Percentiles rank a stretch among this genome's conserved stretches.
phyloP scores from a whole-genome alignment of 2,888 invertebrate species.

The Drosophila maculinotata region DNA sequence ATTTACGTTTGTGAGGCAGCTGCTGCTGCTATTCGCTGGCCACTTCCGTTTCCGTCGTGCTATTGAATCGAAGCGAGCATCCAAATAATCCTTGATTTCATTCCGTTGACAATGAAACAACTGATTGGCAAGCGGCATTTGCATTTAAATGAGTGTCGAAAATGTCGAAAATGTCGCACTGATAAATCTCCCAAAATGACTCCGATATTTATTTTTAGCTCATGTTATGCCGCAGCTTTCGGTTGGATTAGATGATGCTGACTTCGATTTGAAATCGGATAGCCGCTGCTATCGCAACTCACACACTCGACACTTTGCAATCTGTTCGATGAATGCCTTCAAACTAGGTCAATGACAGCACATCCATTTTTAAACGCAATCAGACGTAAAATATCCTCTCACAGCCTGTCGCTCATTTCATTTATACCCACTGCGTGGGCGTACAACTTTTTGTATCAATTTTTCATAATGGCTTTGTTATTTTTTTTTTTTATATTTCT shows the following conservation, averaged over 20 bases:
- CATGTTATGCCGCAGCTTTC: constrained; percentile 16
- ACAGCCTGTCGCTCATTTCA: constrained; percentile 58
- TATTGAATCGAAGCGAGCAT: constrained; percentile 61
- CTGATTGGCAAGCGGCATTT: constrained; percentile 64
- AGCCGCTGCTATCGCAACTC: constrained; percentile 32
- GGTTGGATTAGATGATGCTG: constrained; percentile 15
- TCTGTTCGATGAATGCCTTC: constrained; percentile 46
- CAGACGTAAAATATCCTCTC: constrained; percentile 69
- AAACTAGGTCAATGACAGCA: constrained; percentile 43
- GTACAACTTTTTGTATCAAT: constrained; percentile 3
- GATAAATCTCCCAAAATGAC: constrained; percentile 30
- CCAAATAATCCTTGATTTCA: constrained; percentile 68
- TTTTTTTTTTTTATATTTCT: constrained; percentile 21
- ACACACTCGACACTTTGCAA: constrained; percentile 46
- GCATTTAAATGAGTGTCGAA: constrained; percentile 59
- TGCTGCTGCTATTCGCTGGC: constrained; percentile 26
- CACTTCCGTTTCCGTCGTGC: constrained; percentile 51
- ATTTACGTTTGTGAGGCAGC: constrained; percentile 35
- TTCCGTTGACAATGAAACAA: constrained; percentile 39
- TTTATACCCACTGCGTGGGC: constrained; percentile 33
- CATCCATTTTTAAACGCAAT: constrained; percentile 71
- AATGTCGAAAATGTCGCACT: constrained; percentile 9
- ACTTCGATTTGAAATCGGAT: constrained; percentile 18
- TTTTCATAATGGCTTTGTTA: constrained; percentile 47
- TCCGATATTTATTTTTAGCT: constrained; percentile 49